Base-by-base conservation (phyloP, 1,140 invertebrate genomes). In the Bombyx mandarina region DNA sequence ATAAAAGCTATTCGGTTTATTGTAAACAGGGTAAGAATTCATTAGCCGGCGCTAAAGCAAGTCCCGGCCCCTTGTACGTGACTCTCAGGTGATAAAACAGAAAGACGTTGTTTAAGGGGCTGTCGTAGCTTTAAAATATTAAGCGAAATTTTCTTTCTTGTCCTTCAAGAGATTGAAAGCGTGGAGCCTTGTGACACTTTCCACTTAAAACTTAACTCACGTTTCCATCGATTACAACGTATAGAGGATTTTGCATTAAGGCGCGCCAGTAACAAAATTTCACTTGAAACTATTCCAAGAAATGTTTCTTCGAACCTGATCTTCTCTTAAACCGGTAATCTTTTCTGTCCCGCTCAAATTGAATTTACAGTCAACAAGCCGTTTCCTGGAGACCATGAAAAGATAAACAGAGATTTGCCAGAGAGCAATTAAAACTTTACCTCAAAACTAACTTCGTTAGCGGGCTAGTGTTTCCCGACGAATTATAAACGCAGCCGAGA, bases 401-500 rank as follows among this genome's bases (percentile, higher is more conserved):
- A 84, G 80, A 83, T 80, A 83, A 79, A 82, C 74, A 69, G 71
- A 77, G 75, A 74, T 79, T 75, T 80, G 75, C 76, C 65, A 67
- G 69, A 66, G 67, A 75, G 77, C 81, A 84, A 84, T 84, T 84
- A 84, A 84, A 84, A 84, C 76, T 84, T 84, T 82, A 80, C 74
- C 77, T 83, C 76, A 70, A 62, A 77, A 82, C 78, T 79, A 79
- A 82, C 57, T 84, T 83, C 71, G 77, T 83, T 80, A 79, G 75
- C 69, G 47, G 63, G 56, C 69, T 75, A 79, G 73, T 78, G 77
- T 81, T 77, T 64, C 62, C 63, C 67, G 59, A 57, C 62, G 67
- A 65, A 73, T 75, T 74, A 76, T 75, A 69, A 73, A 67, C 68
- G 67, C 62, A 65, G 61, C 52, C 48, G 60, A 70, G 69, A 77